Base-by-base conservation (phyloP, 2,797 vertebrate species). In the Takifugu rubripes region DNA sequence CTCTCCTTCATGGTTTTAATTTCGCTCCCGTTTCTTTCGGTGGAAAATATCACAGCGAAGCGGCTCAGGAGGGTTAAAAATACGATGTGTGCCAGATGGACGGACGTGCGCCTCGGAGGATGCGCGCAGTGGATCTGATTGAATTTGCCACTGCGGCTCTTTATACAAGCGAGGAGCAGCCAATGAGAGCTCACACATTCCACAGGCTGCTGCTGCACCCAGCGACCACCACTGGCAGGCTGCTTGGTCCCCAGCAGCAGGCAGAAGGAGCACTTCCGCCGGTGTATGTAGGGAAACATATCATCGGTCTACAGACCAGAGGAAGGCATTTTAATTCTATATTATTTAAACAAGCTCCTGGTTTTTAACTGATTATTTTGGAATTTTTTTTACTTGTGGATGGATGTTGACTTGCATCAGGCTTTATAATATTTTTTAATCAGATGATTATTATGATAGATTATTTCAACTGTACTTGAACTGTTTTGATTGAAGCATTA, bases 1-100 rank as follows among this genome's bases (percentile, higher is more conserved):
- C 94, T 91, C 71, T 97, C 96, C 89, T 95, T 95, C 96, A 97
- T 98, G 49, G 12, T 61, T 36, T 5, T 25, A 6, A 6, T 3
- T 21, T 36, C 29, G 2, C 1, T 10, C 11, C 21, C 17, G 8
- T 48, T 25, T 25, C 10, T 9, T 31, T 17, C 9, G 17, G 25
- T 24, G 26, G 4, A 47, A 59, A 69, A 65, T 25, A 24, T 25
- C 11, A 14, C 31, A 40, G 8, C 26, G 55, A 58, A 49, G 25
- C 25, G 52, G 29, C 49, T 44, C 5, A 11, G 46, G 17, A 52
- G 61, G 14, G 21, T 59, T 59, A 48, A 3, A 52, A 49, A 24
- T 53, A 52, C 61, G 29, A 0, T 49, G 50, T 68, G 68, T 70
- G 43, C 21, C 54, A 52, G 68, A 42, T 42, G 16, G 16, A 21